Conservation (phyloP, 2,797 vertebrate genomes). For the Cossypha caffra region DNA sequence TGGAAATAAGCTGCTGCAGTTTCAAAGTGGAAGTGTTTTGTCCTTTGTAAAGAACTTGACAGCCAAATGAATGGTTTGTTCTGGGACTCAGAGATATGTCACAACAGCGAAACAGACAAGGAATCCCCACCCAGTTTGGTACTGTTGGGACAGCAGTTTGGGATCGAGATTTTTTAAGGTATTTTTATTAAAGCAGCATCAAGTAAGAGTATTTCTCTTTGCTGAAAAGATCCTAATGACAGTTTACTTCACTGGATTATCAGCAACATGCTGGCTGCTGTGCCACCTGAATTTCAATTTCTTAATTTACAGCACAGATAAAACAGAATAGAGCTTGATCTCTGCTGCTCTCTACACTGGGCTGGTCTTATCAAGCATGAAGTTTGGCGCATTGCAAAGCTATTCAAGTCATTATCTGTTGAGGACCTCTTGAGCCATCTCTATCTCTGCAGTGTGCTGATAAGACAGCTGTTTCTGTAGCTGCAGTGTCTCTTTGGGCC, state of each 20-base stretch:
- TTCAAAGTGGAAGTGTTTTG: slow-evolving; percentile 21
- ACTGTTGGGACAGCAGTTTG: neutral
- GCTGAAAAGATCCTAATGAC: slow-evolving; percentile 57
- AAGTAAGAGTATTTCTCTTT: slow-evolving; percentile 35
- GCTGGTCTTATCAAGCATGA: slow-evolving; percentile 77
- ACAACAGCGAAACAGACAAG: neutral
- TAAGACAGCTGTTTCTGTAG: slow-evolving; percentile 82
- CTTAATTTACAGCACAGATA: slow-evolving; percentile 77
- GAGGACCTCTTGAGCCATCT: slow-evolving; percentile 81
- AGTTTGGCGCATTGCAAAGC: slow-evolving; percentile 80
- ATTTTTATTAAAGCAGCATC: slow-evolving; percentile 2
- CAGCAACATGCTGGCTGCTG: slow-evolving; percentile 57
- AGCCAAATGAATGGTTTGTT: neutral
- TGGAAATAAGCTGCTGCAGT: neutral
- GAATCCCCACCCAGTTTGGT: neutral
- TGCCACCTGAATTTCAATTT: slow-evolving; percentile 80
- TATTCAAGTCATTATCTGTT: slow-evolving; percentile 82
- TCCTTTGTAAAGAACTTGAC: neutral
- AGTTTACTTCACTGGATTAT: slow-evolving; percentile 70
- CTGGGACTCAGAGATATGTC: neutral
- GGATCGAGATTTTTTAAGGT: neutral
- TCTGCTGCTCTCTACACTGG: slow-evolving; percentile 68
- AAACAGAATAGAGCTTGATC: slow-evolving; percentile 70
- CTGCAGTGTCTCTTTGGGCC: slow-evolving; percentile 72
- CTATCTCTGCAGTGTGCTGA: slow-evolving; percentile 81